These are phyloP conservation scores for Aegypius monachus DNA, from an alignment of 2,113 vertebrate species.

Conservation along the genomic window DNA sequence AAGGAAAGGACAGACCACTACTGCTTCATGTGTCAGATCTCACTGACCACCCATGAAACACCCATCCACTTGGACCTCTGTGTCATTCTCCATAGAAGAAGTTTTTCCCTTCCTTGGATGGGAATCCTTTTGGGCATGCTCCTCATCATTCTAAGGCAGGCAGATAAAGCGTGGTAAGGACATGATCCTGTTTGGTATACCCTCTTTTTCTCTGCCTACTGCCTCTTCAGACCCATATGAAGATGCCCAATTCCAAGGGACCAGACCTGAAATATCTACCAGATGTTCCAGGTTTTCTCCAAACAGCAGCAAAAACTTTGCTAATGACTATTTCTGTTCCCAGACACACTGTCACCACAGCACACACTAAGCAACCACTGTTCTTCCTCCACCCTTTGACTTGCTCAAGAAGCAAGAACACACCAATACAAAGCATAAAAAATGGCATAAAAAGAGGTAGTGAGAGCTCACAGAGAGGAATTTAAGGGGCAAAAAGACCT, in stretches of 20 bases:
- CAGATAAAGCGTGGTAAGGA: not conserved
- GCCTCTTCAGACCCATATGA: not conserved
- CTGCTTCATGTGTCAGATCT: not conserved
- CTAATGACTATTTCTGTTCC: not conserved
- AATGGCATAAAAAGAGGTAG: not conserved
- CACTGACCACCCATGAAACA: not conserved
- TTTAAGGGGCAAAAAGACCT: not conserved
- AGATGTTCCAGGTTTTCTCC: not conserved
- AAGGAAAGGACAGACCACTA: not conserved
- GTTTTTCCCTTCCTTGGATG: not conserved
- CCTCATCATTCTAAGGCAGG: not conserved
- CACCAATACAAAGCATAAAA: not conserved
- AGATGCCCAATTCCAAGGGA: not conserved
- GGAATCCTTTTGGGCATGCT: not conserved
- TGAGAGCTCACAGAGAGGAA: constrained; percentile 18
- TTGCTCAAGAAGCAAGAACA: not conserved
- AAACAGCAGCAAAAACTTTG: not conserved
- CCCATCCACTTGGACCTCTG: not conserved
- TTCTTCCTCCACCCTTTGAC: not conserved
- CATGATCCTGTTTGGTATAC: not conserved
- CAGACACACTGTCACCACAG: not conserved
- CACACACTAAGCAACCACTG: not conserved
- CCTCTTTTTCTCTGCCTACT: not conserved
- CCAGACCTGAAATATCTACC: not conserved
- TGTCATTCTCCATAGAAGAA: not conserved